phyloP scores from a whole-genome alignment of 64 coral and sea anemone species.

The Acropora tenuis region DNA sequence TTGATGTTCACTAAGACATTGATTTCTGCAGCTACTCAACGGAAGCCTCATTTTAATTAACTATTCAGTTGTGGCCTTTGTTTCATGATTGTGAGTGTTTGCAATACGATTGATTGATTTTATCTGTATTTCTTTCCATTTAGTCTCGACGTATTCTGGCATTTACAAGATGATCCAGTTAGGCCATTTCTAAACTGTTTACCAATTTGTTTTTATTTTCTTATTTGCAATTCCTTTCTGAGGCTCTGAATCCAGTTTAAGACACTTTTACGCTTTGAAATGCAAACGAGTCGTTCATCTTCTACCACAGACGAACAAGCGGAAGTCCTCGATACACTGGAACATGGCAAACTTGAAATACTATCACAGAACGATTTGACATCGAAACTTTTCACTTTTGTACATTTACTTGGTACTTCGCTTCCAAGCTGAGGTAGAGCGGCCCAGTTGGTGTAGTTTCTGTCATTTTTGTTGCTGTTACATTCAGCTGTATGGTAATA shows the following conservation, averaged over 20 bases:
- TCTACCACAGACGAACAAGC: not conserved
- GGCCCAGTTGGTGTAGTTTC: too few species aligned
- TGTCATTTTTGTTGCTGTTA: not conserved
- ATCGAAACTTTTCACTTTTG: not conserved
- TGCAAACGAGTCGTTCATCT: not conserved
- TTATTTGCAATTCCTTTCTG: not conserved
- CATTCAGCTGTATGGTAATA: not conserved
- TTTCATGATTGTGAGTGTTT: too few species aligned
- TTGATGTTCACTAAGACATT: too few species aligned
- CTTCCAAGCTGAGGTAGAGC: not conserved
- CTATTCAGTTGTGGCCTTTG: too few species aligned
- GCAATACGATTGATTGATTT: too few species aligned
- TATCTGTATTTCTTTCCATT: too few species aligned
- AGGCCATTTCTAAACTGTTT: too few species aligned
- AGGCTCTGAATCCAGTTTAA: not conserved
- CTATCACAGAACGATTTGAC: constrained; percentile 25
- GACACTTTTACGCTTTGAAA: constrained; percentile 16
- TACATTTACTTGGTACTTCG: too few species aligned
- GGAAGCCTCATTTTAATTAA: too few species aligned
- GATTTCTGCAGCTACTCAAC: too few species aligned
- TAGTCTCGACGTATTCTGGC: too few species aligned
- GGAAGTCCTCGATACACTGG: not conserved
- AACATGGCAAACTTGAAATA: constrained; percentile 23
- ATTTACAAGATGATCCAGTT: too few species aligned
- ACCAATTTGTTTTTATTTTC: not conserved